Percentiles rank a stretch among this genome's conserved stretches.
Evolutionary conservation across 2,888 invertebrate species (phyloP).

Genomic region (Ophion ellenae): DNA sequence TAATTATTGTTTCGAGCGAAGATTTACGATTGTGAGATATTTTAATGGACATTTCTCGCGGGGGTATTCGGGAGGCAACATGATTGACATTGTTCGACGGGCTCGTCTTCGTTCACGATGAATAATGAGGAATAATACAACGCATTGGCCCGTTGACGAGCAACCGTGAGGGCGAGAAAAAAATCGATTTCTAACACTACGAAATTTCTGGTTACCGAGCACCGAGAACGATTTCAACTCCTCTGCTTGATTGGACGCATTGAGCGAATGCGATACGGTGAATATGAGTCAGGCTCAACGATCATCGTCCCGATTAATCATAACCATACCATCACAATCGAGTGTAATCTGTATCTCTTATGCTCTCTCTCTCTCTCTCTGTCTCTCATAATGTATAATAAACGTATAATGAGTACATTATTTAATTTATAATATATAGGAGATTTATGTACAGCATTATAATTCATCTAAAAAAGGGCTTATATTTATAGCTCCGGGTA

Average conservation of each 20-base stretch:
- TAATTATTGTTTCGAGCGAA: conserved; percentile 21
- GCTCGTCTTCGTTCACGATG: conserved; percentile 53
- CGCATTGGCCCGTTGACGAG: conserved; percentile 8
- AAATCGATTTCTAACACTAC: conserved; percentile 20
- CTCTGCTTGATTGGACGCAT: conserved; percentile 70
- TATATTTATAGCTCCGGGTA: too few relatives aligned
- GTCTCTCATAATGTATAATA: conserved; percentile 63
- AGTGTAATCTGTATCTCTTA: conserved; percentile 72
- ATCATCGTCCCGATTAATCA: conserved; percentile 76
- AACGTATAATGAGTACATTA: background rate
- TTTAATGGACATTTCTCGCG: conserved; percentile 39
- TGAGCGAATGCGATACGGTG: conserved; percentile 66
- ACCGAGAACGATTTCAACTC: conserved; percentile 28
- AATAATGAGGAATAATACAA: conserved; percentile 36
- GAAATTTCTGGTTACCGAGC: conserved; percentile 11
- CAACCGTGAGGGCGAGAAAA: conserved; percentile 40
- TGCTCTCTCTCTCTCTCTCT: conserved; percentile 2
- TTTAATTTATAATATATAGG: background rate
- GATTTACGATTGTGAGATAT: conserved; percentile 36
- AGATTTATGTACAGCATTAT: too few relatives aligned
- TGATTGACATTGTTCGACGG: conserved; percentile 52
- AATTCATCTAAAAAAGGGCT: too few relatives aligned
- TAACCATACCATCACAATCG: conserved; percentile 72
- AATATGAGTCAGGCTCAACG: conserved; percentile 52
- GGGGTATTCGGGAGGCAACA: background rate